Base-by-base conservation (phyloP, 2,888 invertebrate genomes). In the Cremastinae sp. region DNA sequence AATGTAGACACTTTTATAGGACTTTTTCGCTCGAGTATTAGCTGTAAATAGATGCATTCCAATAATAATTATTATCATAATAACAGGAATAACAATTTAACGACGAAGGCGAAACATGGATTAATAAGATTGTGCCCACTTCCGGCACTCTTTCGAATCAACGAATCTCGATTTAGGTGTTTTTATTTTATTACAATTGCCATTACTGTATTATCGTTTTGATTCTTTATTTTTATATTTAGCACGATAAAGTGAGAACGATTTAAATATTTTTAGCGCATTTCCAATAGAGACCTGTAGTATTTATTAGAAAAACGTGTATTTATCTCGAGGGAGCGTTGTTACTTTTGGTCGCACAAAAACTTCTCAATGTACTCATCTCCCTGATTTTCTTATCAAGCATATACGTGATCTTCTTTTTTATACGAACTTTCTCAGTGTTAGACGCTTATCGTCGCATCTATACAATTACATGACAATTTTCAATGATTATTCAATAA, bases 1-100 rank as follows among this genome's bases (percentile, higher is more conserved):
- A 75, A 20, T 18, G 66, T 82, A 22, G 65, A 75, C 74, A 78
- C 84, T 84, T 85, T 85, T 81, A 76, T 62, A 78, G 83, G 79
- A 79, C 77, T 84, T 84, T 85, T 80, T 81, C 41, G 53, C 76
- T 69, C 71, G 74, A 71, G 65, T 55, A 74, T 78, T 72, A 74
- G 78, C 78, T 80, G 82, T 81, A 81, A 45, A 82, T 80, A 82
- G 75, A 64, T 61, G 62, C 77, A 59, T 59, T 64, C 47, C 39
- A 51, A 49, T 56, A 69, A 62, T 41, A 39, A 62, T 62, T n/a
- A 68, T 68, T 8, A 43, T 14, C n/a, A 22, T 18, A 65, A 37
- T 55, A 37, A 35, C 16, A 9, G 58, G 47, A 49, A 55, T 69
- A 16, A 55, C 10, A 43, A 45, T 47, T 55, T 61, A 41, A 62